Conservation (phyloP, 1,140 invertebrate genomes). For the Papilio glaucus region DNA sequence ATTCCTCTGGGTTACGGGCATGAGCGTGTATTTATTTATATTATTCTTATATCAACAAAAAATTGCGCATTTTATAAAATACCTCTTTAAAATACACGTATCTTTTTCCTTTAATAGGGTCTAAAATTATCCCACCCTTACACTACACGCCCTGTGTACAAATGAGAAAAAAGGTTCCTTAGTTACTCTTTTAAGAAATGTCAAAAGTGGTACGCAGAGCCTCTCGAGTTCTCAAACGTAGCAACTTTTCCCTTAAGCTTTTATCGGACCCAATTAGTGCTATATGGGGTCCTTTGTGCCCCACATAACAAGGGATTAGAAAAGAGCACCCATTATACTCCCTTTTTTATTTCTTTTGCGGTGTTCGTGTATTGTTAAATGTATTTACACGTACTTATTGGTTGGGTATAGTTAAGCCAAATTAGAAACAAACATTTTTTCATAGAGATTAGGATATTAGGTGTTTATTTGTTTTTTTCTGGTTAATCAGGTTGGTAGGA, state of each 20-base stretch:
- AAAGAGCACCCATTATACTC: constrained; percentile 52
- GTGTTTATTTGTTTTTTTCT: not conserved
- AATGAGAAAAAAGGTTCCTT: constrained; percentile 16
- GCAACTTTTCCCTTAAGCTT: constrained; percentile 55
- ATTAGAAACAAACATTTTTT: constrained; percentile 22
- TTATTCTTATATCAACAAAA: too few relatives aligned
- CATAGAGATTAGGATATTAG: not conserved
- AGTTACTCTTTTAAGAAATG: constrained; percentile 25
- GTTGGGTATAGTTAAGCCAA: constrained; percentile 12
- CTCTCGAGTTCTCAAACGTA: constrained; percentile 43
- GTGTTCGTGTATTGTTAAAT: constrained; percentile 30
- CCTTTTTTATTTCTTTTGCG: constrained; percentile 46
- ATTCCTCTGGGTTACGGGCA: too few relatives aligned
- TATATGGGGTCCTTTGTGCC: constrained; percentile 50
- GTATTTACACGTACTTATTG: constrained; percentile 26
- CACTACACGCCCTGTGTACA: not conserved
- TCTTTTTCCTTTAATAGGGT: not conserved
- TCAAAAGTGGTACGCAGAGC: constrained; percentile 27
- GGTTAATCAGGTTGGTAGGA: not conserved
- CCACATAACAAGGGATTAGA: constrained; percentile 47
- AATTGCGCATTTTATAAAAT: too few relatives aligned
- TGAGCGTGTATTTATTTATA: too few relatives aligned
- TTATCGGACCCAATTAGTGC: constrained; percentile 60
- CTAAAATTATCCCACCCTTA: not conserved
- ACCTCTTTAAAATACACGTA: not conserved